These are phyloP conservation scores for Eurois occulta DNA, from an alignment of 2,888 invertebrate species.

Conservation along the genomic window DNA sequence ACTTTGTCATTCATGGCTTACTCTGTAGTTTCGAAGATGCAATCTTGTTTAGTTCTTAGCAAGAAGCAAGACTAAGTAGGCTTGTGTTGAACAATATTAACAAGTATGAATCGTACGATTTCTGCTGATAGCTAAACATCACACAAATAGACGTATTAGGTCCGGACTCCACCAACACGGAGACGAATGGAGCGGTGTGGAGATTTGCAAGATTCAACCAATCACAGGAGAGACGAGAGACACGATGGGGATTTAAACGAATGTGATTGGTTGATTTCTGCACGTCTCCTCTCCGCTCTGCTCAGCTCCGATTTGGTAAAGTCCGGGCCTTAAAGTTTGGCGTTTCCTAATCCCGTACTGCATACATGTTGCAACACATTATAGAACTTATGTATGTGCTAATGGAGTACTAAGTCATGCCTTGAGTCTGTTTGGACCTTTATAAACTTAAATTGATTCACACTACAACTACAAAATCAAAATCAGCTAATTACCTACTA, in stretches of 20 bases:
- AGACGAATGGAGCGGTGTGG: neutral
- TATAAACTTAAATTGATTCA: neutral
- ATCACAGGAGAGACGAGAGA: neutral
- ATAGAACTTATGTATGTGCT: neutral
- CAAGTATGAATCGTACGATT: neutral
- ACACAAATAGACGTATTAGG: neutral
- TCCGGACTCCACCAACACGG: neutral
- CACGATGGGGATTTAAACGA: neutral
- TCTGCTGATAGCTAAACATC: neutral
- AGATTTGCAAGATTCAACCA: neutral
- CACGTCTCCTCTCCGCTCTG: neutral
- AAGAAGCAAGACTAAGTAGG: neutral
- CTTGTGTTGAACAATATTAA: neutral
- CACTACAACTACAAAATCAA: neutral
- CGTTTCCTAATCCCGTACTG: neutral
- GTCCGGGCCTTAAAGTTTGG: neutral
- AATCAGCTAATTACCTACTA: neutral
- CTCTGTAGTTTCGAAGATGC: neutral
- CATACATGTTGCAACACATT: neutral
- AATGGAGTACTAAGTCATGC: neutral
- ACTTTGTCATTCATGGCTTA: slow-evolving; percentile 6
- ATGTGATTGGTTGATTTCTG: neutral
- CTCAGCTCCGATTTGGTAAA: neutral
- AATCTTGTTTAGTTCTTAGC: neutral
- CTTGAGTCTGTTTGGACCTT: neutral